A percentile compares a stretch with the other conserved stretches of the same genome.
Evolutionary conservation across 30 jellyfish, hydroid and myxozoan genomes (phyloP).

Genomic region (Chrysaora quinquecirrha): DNA sequence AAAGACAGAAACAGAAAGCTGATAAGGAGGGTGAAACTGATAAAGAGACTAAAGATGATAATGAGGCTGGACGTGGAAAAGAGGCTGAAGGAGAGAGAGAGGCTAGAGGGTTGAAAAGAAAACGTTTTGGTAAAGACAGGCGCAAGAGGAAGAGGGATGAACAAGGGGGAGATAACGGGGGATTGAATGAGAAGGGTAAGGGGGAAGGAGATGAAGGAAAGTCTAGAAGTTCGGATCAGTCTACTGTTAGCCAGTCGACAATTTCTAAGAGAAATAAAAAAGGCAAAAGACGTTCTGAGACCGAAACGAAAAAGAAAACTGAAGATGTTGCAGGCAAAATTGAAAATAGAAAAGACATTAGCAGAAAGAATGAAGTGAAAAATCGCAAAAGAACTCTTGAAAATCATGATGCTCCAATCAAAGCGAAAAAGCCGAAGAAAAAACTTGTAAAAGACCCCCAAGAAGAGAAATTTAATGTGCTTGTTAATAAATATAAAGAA

Average conservation of each 20-base stretch:
- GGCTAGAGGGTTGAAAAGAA: conserved; percentile 10
- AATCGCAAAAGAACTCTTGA: not conserved
- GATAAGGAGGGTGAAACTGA: conserved; percentile 3
- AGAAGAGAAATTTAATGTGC: conserved; percentile 50
- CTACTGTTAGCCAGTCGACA: not conserved
- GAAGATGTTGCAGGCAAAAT: not conserved
- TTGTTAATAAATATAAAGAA: conserved; percentile 59
- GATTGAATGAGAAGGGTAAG: not conserved
- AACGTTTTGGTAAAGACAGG: not conserved
- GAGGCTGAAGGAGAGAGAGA: not conserved
- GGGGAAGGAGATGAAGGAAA: not conserved
- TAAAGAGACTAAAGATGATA: conserved; percentile 1
- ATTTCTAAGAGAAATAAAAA: conserved; percentile 8
- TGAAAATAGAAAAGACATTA: not conserved
- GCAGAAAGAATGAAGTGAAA: not conserved
- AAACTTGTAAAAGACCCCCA: conserved; percentile 31
- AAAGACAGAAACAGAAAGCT: conserved; percentile 47
- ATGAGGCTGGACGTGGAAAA: not conserved
- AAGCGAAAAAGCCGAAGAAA: conserved; percentile 22
- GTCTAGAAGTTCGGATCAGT: not conserved
- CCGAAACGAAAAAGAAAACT: not conserved
- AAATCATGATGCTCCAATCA: not conserved
- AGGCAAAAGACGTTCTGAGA: not conserved
- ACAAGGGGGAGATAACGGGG: not conserved
- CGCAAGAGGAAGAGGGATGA: not conserved